Evolutionary conservation across 2,888 invertebrate species (phyloP).

Genomic region (Rhaphigaster nebulosa): DNA sequence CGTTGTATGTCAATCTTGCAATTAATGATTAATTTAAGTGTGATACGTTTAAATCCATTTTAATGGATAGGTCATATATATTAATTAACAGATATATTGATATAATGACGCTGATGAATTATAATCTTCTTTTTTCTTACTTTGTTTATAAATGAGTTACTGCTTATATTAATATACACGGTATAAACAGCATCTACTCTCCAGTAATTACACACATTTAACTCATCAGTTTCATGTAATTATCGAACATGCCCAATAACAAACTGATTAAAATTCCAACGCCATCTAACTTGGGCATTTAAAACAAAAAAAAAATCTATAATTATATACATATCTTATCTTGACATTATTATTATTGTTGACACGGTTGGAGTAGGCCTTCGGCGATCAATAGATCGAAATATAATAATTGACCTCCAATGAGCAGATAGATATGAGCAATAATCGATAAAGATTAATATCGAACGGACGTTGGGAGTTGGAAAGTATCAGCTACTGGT

Average conservation of each 20-base stretch:
- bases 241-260: neutral
- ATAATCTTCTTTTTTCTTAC: neutral
- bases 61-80: too few species aligned
- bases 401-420: neutral
- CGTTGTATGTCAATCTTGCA: too few species aligned
- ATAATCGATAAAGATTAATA: slow-evolving; percentile 53
- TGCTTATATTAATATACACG: neutral
- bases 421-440: neutral
- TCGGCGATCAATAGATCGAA: neutral
- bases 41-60: too few species aligned
- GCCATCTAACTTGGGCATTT: neutral
- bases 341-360: neutral
- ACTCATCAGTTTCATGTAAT: neutral
- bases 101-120: neutral
- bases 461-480: slow-evolving; percentile 43
- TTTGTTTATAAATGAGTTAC: neutral
- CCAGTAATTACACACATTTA: neutral
- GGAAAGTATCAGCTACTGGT: slow-evolving; percentile 55
- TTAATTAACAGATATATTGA: neutral
- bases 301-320: neutral
- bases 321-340: slow-evolving; percentile 23
- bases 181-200: neutral
- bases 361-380: neutral
- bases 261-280: neutral
- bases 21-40: too few species aligned